Base-by-base conservation (phyloP, 1,140 invertebrate species). In the Trinorchestia longiramus region DNA sequence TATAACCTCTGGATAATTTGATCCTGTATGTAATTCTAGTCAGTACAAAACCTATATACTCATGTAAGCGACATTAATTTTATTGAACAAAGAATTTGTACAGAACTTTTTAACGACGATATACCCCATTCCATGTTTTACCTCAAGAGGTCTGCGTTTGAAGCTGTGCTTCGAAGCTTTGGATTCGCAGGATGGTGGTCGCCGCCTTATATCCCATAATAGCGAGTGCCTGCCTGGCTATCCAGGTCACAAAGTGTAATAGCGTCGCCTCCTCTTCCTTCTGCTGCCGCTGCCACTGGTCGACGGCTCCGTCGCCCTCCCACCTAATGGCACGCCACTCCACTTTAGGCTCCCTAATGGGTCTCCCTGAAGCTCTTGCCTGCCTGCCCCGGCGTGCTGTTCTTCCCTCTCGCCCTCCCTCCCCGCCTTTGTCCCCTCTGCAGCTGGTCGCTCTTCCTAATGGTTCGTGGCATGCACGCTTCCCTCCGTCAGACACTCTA, bases 271-370 rank as follows among this genome's bases (percentile, higher is more conserved):
- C 88, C 41, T 90, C 88, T 43, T 90, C 88, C 88, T 90, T 41
- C 88, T 90, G n/a, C 43, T 90, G 88, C 88, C 43, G n/a, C 43
- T 90, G 88, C 88, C 88, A 43, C 88, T 45, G 92, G 43, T 94
- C 17, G 92, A 17, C 92, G 44, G 92, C 92, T 45, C 43, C 92
- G 92, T 94, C 92, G 41, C 92, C 92, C 92, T 94, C 92, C 92
- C 43, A 94, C 92, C 92, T 94, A 94, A 94, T 94, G 92, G 92
- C 92, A 94, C 92, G 92, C 92, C 92, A 94, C 92, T 94, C 92
- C 92, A 94, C 92, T 94, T 94, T 94, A 94, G 92, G 92, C 92
- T 94, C 92, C 92, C 92, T 94, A 94, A 94, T 94, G 92, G 92
- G 92, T 94, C 92, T 94, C 92, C 92, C 92, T 94, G 92, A 94